phyloP scores from a whole-genome alignment of 2,113 vertebrate species.

The Rattus rattus region DNA sequence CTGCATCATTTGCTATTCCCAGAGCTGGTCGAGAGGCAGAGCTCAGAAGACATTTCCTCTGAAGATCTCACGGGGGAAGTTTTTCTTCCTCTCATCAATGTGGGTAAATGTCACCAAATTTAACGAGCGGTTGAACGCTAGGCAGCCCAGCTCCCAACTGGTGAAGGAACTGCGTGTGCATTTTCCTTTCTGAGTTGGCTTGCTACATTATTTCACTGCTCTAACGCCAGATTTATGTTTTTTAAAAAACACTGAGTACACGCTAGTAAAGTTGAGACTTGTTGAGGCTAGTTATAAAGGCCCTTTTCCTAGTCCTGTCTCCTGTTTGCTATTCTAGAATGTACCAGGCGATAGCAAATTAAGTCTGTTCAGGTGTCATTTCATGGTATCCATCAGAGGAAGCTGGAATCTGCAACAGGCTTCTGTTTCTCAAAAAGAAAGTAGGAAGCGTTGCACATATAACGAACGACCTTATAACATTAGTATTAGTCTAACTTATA shows the following conservation, averaged over 20 bases:
- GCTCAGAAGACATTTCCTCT: not conserved
- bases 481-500: not conserved
- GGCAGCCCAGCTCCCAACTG: conserved; percentile 4
- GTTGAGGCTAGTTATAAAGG: not conserved
- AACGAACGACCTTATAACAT: not conserved
- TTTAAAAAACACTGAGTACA: not conserved
- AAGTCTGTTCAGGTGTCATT: not conserved
- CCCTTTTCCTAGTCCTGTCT: conserved; percentile 1
- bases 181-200: conserved; percentile 37
- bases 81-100: conserved; percentile 49
- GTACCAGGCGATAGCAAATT: not conserved
- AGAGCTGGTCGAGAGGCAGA: not conserved
- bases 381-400: not conserved
- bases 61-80: not conserved
- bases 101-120: conserved; percentile 35
- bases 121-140: conserved; percentile 33
- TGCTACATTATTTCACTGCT: not conserved
- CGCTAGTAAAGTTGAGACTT: not conserved
- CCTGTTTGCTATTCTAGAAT: not conserved
- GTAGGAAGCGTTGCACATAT: not conserved
- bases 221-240: not conserved
- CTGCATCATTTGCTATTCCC: not conserved
- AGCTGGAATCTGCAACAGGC: not conserved
- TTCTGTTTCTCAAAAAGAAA: conserved; percentile 16
- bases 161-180: not conserved